These are phyloP conservation scores for Scrobipalpa costella DNA, from an alignment of 2,888 invertebrate genomes.

Conservation along the genomic window DNA sequence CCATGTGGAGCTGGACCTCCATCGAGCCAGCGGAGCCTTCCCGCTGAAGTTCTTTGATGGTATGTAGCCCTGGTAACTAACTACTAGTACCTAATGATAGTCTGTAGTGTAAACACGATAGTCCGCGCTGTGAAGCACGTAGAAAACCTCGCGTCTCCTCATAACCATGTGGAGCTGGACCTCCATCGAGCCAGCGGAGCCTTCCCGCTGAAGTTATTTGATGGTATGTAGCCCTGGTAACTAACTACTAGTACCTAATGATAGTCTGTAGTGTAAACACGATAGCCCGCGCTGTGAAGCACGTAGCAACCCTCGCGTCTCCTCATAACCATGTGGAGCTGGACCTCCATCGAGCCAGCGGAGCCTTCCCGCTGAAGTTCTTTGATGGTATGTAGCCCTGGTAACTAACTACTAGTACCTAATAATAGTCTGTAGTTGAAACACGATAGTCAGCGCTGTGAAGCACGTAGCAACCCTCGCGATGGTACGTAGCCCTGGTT, in stretches of 20 bases:
- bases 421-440: not conserved
- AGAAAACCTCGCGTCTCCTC: slow-evolving; percentile 72
- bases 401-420: too few species aligned
- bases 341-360: slow-evolving; percentile 86
- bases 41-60: slow-evolving; percentile 87
- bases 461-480: too few species aligned
- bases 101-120: slow-evolving; percentile 75
- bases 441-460: too few species aligned
- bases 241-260: not conserved
- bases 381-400: slow-evolving; percentile 78
- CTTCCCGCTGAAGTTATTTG: slow-evolving; percentile 88
- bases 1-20: slow-evolving; percentile 84
- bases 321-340: slow-evolving; percentile 81
- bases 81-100: too few species aligned
- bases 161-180: slow-evolving; percentile 83
- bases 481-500: too few species aligned
- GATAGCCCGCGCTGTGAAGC: slow-evolving; percentile 77
- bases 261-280: slow-evolving; percentile 66
- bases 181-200: slow-evolving; percentile 86
- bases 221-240: slow-evolving; percentile 69
- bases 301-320: slow-evolving; percentile 74
- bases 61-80: slow-evolving; percentile 33
- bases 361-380: slow-evolving; percentile 88
- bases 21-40: slow-evolving; percentile 87
- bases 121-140: slow-evolving; percentile 77